Percentiles rank a stretch among this genome's conserved stretches.
Evolutionary conservation across 2,888 invertebrate genomes (phyloP).

Genomic region (Torymus texanus): DNA sequence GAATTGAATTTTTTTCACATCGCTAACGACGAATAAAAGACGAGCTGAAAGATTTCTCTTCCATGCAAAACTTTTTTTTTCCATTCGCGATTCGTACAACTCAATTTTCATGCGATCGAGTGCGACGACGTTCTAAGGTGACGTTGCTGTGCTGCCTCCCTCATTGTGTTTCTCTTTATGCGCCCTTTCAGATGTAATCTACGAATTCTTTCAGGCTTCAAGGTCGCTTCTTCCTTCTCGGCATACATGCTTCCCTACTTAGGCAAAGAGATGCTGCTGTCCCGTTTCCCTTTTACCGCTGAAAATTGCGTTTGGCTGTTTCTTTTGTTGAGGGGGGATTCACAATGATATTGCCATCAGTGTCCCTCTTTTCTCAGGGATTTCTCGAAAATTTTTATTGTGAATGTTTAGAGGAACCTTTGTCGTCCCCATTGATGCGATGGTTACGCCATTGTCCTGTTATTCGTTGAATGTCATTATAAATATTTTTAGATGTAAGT

Average conservation of each 20-base stretch:
- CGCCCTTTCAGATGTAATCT: not conserved
- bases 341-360: conserved; percentile 32
- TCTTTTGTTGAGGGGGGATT: conserved; percentile 46
- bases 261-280: not conserved
- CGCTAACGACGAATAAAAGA: not conserved
- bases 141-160: not conserved
- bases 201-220: not conserved
- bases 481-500: no score
- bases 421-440: not conserved
- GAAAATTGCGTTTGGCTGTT: conserved; percentile 44
- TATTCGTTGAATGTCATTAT: no score
- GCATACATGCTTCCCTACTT: not conserved
- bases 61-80: not conserved
- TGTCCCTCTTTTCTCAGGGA: no score
- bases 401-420: not conserved
- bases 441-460: not conserved
- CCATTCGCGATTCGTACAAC: conserved; percentile 1
- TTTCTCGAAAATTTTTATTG: conserved; percentile 19
- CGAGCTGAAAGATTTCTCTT: not conserved
- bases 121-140: not conserved
- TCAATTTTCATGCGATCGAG: conserved; percentile 13
- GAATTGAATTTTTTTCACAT: no score
- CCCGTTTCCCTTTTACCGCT: conserved; percentile 43
- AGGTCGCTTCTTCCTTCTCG: not conserved
- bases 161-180: not conserved